These are phyloP conservation scores for Acleris holmiana DNA, from an alignment of 2,888 invertebrate genomes.

Conservation along the genomic window DNA sequence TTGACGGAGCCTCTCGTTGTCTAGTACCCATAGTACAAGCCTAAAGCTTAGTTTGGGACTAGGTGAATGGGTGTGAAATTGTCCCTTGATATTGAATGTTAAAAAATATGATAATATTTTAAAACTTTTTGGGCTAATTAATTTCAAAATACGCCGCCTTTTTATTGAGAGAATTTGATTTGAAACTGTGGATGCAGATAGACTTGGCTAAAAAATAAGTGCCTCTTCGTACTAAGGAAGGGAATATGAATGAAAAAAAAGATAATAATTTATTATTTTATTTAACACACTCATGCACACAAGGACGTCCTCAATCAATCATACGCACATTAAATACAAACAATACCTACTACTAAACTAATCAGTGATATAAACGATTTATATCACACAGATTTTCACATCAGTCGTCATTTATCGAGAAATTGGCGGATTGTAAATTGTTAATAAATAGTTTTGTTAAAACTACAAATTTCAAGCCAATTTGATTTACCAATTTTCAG, in stretches of 20 bases:
- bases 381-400: conserved; percentile 81
- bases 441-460: conserved; percentile 47
- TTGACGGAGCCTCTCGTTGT: too few relatives aligned
- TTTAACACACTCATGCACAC: conserved; percentile 79
- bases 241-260: conserved; percentile 42
- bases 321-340: conserved; percentile 72
- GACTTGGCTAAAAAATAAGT: too few relatives aligned
- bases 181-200: too few relatives aligned
- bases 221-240: too few relatives aligned
- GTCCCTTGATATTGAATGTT: too few relatives aligned
- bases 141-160: too few relatives aligned
- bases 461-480: conserved; percentile 61
- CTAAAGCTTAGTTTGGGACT: too few relatives aligned
- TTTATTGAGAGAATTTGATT: too few relatives aligned
- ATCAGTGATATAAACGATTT: conserved; percentile 74
- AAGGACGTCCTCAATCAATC: conserved; percentile 83
- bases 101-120: too few relatives aligned
- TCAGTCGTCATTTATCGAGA: conserved; percentile 78
- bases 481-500: conserved; percentile 52
- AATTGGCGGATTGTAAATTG: conserved; percentile 68
- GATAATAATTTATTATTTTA: conserved; percentile 58
- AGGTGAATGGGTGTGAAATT: too few relatives aligned
- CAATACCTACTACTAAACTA: conserved; percentile 70
- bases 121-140: too few relatives aligned
- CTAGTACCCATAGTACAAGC: too few relatives aligned